Percentiles rank a stretch among this genome's conserved stretches.
Evolutionary conservation across 2,113 vertebrate species (phyloP).

Genomic region (Meleagris gallopavo): DNA sequence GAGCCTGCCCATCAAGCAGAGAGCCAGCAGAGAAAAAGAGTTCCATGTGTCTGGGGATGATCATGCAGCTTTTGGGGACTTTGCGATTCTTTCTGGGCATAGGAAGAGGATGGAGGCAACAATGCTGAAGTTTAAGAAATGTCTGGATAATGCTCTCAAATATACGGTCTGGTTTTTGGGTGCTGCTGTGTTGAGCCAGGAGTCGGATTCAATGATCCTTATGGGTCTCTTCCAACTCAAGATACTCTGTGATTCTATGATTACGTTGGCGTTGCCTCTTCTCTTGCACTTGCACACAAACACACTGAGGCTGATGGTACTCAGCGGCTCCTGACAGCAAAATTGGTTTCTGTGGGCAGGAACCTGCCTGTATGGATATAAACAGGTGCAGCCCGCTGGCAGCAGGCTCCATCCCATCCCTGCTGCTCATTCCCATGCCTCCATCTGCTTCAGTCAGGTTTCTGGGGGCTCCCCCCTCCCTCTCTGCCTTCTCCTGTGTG

Average conservation of each 20-base stretch:
- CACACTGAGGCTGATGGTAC: neutral
- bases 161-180: too few species aligned
- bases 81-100: neutral
- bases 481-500: neutral
- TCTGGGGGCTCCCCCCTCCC: neutral
- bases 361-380: slow-evolving; percentile 25
- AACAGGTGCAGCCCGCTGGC: slow-evolving; percentile 43
- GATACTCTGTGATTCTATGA: neutral
- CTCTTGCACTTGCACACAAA: slow-evolving; percentile 1
- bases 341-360: slow-evolving; percentile 37
- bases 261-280: neutral
- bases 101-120: neutral
- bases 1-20: neutral
- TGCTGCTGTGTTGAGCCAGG: too few species aligned
- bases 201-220: too few species aligned
- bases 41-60: neutral
- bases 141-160: too few species aligned
- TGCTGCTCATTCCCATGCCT: slow-evolving; percentile 43
- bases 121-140: too few species aligned
- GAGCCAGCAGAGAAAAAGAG: neutral
- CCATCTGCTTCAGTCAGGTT: slow-evolving; percentile 51
- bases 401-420: neutral
- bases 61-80: neutral
- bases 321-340: slow-evolving; percentile 22
- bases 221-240: too few species aligned